These are phyloP conservation scores for Drosophila recens DNA, from an alignment of 2,888 invertebrate species.

Conservation along the genomic window DNA sequence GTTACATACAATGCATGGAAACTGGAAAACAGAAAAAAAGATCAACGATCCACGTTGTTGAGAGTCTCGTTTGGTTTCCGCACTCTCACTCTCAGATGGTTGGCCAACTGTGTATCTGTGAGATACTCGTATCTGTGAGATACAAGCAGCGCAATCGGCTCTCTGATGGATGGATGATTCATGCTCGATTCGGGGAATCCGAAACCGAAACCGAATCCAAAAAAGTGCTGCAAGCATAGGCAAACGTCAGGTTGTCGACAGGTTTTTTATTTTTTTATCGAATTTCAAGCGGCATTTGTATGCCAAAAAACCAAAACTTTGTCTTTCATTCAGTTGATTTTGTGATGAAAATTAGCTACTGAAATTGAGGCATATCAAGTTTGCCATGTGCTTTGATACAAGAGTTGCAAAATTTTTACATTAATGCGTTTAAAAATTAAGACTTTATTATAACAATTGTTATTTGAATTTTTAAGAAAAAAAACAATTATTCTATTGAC, in stretches of 20 bases:
- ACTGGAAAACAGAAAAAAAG: slow-evolving; percentile 22
- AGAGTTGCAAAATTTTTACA: background rate
- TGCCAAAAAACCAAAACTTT: slow-evolving; percentile 2
- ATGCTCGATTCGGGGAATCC: slow-evolving; percentile 82
- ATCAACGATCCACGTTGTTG: slow-evolving; percentile 25
- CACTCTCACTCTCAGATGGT: slow-evolving; percentile 16
- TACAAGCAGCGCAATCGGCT: slow-evolving; percentile 39
- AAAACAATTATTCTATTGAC: no score
- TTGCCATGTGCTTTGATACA: background rate
- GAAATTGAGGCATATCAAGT: background rate
- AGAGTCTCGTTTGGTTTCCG: slow-evolving; percentile 42
- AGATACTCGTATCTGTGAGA: slow-evolving; percentile 30
- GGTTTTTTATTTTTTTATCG: slow-evolving; percentile 49
- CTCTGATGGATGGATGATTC: slow-evolving; percentile 78
- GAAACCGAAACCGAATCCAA: slow-evolving; percentile 74
- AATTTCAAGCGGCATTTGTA: slow-evolving; percentile 16
- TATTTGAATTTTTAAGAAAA: no score
- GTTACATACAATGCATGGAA: slow-evolving; percentile 37
- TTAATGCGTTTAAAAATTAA: no score
- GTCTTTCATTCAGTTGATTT: background rate
- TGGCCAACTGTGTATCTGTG: slow-evolving; percentile 19
- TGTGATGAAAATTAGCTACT: slow-evolving; percentile 7
- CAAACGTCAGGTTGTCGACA: slow-evolving; percentile 45
- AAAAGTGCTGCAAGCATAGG: slow-evolving; percentile 59
- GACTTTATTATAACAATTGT: no score